A percentile compares a stretch with the other conserved stretches of the same genome.
Evolutionary conservation across 2,113 vertebrate species (phyloP).

Genomic region (Holacanthus passer): DNA sequence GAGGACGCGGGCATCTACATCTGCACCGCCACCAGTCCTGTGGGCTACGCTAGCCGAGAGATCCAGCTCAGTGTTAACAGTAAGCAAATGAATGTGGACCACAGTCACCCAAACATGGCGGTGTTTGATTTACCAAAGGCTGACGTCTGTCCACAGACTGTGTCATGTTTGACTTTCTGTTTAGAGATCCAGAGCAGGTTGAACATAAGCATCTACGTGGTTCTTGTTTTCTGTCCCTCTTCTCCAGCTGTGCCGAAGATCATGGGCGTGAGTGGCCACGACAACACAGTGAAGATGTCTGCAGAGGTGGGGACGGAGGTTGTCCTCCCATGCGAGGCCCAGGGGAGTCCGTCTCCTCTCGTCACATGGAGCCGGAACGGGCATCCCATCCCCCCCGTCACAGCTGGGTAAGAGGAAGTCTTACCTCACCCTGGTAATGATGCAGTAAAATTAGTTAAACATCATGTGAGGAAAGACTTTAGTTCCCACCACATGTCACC

Average conservation of each 20-base stretch:
- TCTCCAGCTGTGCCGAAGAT: constrained; percentile 89
- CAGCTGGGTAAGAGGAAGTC: constrained; percentile 83
- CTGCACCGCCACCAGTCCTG: constrained; percentile 90
- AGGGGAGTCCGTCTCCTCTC: constrained; percentile 87
- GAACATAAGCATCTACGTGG: neutral
- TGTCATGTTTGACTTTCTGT: neutral
- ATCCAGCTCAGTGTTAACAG: constrained; percentile 91
- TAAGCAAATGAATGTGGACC: constrained; percentile 71
- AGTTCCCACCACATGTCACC: constrained; percentile 24
- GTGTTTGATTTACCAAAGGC: constrained; percentile 33
- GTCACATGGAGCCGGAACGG: constrained; percentile 89
- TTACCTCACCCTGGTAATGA: constrained; percentile 20
- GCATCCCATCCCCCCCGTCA: constrained; percentile 79
- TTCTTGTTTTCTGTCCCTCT: constrained; percentile 1
- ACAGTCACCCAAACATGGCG: constrained; percentile 38
- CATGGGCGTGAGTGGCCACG: constrained; percentile 32
- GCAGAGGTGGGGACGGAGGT: constrained; percentile 87
- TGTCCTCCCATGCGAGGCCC: constrained; percentile 88
- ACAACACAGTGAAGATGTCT: constrained; percentile 73
- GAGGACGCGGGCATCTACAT: constrained; percentile 88
- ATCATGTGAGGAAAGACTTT: neutral
- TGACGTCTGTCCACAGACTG: neutral
- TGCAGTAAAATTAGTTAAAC: constrained; percentile 35
- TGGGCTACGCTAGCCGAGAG: constrained; percentile 89
- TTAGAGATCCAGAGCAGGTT: neutral